Evolutionary conservation across 2,888 invertebrate species (phyloP).

Genomic region (Ectemnius lituratus): DNA sequence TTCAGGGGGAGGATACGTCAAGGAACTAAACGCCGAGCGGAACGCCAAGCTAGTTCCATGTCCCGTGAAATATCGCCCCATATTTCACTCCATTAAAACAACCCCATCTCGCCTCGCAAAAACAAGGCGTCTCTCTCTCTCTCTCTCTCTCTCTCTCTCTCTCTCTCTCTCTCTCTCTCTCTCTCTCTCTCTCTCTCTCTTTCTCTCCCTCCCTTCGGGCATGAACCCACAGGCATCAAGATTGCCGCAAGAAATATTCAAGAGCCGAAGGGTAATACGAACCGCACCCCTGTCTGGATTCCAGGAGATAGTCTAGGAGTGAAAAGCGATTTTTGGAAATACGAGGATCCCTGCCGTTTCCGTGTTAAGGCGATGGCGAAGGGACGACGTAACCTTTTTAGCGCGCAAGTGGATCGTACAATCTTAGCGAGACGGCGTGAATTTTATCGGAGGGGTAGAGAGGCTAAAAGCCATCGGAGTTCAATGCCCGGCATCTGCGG

Average conservation of each 20-base stretch:
- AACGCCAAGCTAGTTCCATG: not conserved
- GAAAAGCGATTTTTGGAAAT: too few relatives aligned
- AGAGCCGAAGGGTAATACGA: too few relatives aligned
- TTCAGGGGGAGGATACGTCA: not conserved
- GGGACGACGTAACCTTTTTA: too few relatives aligned
- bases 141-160: conserved; percentile 21
- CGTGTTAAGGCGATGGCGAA: too few relatives aligned
- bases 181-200: conserved; percentile 16
- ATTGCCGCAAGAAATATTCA: too few relatives aligned
- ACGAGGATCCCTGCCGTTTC: too few relatives aligned
- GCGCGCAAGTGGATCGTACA: too few relatives aligned
- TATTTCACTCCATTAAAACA: conserved; percentile 4
- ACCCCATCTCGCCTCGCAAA: not conserved
- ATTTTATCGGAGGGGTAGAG: conserved; percentile 34
- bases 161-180: conserved; percentile 22
- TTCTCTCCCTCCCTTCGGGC: conserved; percentile 15
- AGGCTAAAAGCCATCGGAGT: conserved; percentile 32
- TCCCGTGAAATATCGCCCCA: not conserved
- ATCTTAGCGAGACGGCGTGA: conserved; percentile 6
- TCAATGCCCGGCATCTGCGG: conserved; percentile 28
- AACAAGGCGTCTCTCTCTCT: not conserved
- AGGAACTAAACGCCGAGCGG: not conserved
- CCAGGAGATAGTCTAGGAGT: too few relatives aligned
- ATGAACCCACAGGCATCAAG: too few relatives aligned
- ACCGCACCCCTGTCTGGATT: too few relatives aligned